Conservation (phyloP, 2,888 invertebrate species). For the Drosophila leonis region DNA sequence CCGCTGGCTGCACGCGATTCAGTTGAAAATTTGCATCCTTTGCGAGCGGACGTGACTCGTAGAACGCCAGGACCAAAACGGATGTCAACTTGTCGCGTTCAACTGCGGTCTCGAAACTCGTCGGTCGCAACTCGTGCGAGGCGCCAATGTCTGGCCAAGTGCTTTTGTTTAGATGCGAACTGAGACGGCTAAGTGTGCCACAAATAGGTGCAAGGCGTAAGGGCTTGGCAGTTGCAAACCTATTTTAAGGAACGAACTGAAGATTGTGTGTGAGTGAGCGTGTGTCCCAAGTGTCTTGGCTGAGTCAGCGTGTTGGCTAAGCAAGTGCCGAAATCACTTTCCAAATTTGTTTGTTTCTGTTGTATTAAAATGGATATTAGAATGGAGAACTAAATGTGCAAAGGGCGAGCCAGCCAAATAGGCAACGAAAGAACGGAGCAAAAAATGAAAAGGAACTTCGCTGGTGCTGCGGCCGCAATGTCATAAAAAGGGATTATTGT, state of each 20-base stretch:
- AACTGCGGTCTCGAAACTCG: conserved; percentile 25
- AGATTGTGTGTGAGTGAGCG: conserved; percentile 20
- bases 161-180: conserved; percentile 36
- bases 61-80: conserved; percentile 20
- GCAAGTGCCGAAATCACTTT: conserved; percentile 64
- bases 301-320: conserved; percentile 39
- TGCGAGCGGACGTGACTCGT: conserved; percentile 68
- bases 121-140: conserved; percentile 37
- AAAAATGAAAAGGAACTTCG: conserved; percentile 21
- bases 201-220: conserved; percentile 33
- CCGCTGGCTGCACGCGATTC: conserved; percentile 53
- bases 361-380: conserved; percentile 59
- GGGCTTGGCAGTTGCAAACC: conserved; percentile 27
- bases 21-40: conserved; percentile 77
- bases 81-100: conserved; percentile 51
- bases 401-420: conserved; percentile 27
- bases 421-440: conserved; percentile 10
- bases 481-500: conserved; percentile 74
- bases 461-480: conserved; percentile 48
- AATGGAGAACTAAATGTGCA: conserved; percentile 39
- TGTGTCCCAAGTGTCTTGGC: conserved; percentile 33
- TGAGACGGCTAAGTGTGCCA: conserved; percentile 19
- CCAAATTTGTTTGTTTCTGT: conserved; percentile 60
- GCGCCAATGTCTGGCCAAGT: conserved; percentile 26
- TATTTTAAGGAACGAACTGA: conserved; percentile 49